These are phyloP conservation scores for Herpetotheres cachinnans DNA, from an alignment of 2,113 vertebrate genomes.

Conservation along the genomic window DNA sequence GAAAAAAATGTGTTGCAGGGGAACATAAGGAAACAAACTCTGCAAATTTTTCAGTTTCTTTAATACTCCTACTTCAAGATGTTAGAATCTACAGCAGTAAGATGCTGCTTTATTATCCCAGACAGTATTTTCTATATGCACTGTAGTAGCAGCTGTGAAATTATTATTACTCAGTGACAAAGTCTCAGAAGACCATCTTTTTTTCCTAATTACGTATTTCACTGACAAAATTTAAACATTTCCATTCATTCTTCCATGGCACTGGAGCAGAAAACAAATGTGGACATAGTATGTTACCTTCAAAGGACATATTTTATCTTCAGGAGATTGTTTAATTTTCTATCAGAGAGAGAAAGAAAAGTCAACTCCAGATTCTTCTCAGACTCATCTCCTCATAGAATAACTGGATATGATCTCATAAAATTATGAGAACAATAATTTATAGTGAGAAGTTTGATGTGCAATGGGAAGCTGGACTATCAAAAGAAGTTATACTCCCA, in stretches of 20 bases:
- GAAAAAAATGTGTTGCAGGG: not conserved
- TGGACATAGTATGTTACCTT: not conserved
- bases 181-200: not conserved
- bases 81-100: not conserved
- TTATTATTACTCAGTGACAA: not conserved
- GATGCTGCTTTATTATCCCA: not conserved
- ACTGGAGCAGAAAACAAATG: not conserved
- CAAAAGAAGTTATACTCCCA: not conserved
- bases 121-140: not conserved
- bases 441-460: not conserved
- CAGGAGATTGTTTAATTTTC: not conserved
- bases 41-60: not conserved
- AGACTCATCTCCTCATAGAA: not conserved
- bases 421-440: not conserved
- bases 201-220: not conserved
- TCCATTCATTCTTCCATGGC: not conserved
- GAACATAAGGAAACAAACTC: not conserved
- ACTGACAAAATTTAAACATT: not conserved
- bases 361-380: not conserved
- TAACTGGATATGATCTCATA: not conserved
- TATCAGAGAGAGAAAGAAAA: not conserved
- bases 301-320: not conserved
- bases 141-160: not conserved
- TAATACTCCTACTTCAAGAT: not conserved
- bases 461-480: not conserved